phyloP scores from a whole-genome alignment of 2,888 invertebrate genomes.

The Thecocarcelia acutangulata region DNA sequence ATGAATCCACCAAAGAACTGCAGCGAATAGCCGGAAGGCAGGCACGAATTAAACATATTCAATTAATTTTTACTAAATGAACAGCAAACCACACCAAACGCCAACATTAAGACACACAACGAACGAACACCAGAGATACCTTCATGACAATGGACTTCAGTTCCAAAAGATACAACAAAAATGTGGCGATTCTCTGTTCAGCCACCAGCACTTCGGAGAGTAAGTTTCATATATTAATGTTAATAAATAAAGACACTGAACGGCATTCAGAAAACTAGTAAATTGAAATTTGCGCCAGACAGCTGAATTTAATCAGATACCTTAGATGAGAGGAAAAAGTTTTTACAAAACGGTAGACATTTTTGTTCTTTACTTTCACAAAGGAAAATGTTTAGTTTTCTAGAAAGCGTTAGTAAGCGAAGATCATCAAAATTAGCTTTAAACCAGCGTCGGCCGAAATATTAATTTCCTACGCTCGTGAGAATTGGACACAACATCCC shows the following conservation, averaged over 20 bases:
- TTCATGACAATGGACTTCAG: conserved; percentile 44
- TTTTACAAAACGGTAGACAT: no score
- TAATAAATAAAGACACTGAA: conserved; percentile 60
- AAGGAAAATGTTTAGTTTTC: no score
- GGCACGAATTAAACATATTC: conserved; percentile 67
- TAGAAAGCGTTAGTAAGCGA: no score
- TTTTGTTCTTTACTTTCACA: no score
- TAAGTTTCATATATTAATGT: conserved; percentile 37
- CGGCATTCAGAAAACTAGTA: conserved; percentile 20
- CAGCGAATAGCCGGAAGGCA: conserved; percentile 44
- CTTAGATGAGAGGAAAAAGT: conserved; percentile 15
- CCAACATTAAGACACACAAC: conserved; percentile 9
- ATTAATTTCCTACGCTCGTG: no score
- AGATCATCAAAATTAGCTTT: no score
- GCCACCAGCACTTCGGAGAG: neutral
- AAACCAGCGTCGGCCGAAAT: no score
- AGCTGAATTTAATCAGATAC: conserved; percentile 10
- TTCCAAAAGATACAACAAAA: neutral
- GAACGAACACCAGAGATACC: neutral
- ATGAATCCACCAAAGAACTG: conserved; percentile 13
- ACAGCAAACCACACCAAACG: conserved; percentile 53
- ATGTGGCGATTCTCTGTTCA: conserved; percentile 11
- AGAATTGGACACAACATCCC: no score
- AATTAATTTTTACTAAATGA: conserved; percentile 68
- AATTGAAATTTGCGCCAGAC: conserved; percentile 51